Evolutionary conservation across 2,113 vertebrate species (phyloP).

Genomic region (Zosterops hypoxanthus): DNA sequence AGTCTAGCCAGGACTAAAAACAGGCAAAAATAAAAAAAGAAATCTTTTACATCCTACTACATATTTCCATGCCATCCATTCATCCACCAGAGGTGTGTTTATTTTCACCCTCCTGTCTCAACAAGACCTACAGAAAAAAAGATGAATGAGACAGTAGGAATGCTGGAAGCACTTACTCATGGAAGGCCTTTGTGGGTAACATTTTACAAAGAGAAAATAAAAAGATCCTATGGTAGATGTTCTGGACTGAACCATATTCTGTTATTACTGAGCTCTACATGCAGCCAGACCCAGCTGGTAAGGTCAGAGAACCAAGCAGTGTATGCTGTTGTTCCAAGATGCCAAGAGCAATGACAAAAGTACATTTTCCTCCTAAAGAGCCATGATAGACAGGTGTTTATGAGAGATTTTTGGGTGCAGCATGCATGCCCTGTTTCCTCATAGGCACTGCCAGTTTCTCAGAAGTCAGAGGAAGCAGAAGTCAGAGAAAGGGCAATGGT

Average conservation of each 20-base stretch:
- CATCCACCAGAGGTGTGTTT: neutral
- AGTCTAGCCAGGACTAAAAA: neutral
- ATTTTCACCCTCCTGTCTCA: neutral
- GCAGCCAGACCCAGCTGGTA: neutral
- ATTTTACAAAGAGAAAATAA: neutral
- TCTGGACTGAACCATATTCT: neutral
- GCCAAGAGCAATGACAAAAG: neutral
- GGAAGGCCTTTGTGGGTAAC: neutral
- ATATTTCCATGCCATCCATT: neutral
- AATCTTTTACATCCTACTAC: neutral
- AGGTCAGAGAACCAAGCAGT: neutral
- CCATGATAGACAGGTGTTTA: neutral
- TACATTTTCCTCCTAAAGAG: neutral
- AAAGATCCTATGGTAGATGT: neutral
- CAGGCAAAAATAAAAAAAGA: neutral
- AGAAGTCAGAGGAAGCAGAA: neutral
- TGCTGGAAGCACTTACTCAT: neutral
- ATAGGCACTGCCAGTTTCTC: neutral
- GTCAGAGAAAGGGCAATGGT: neutral
- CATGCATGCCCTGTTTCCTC: neutral
- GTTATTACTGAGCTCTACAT: neutral
- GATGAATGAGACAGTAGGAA: neutral
- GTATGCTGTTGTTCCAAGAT: neutral
- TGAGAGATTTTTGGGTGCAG: neutral
- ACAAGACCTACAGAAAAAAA: slow-evolving; percentile 11